Conservation (phyloP, 1,140 invertebrate species). For the Anagrus nilaparvatae region DNA sequence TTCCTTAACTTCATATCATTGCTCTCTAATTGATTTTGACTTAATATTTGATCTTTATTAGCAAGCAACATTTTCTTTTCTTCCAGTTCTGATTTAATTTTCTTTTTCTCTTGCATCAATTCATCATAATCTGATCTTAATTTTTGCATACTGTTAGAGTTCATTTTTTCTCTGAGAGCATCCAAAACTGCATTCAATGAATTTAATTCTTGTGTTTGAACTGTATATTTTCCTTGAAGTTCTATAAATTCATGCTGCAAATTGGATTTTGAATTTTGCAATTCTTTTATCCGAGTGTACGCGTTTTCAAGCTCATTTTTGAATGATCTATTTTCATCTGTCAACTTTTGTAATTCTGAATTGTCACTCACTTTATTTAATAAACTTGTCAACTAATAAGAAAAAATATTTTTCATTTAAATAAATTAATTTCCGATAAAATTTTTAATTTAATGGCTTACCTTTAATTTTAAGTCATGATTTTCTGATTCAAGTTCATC, state of each 20-base stretch:
- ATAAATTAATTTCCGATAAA: neutral
- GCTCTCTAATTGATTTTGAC: conserved; percentile 8
- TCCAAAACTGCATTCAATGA: conserved; percentile 16
- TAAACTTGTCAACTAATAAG: conserved; percentile 26
- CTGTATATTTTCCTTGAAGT: conserved; percentile 17
- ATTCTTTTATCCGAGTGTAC: conserved; percentile 29
- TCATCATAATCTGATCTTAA: conserved; percentile 18
- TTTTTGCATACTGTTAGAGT: conserved; percentile 7
- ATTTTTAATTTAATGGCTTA: conserved; percentile 8
- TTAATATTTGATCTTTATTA: conserved; percentile 17
- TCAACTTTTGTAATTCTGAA: conserved; percentile 16
- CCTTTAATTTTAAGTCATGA: conserved; percentile 19
- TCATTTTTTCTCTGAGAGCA: conserved; percentile 16
- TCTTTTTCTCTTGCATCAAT: conserved; percentile 26
- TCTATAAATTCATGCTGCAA: conserved; percentile 22
- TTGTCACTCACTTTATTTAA: conserved; percentile 13
- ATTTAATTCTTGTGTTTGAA: conserved; percentile 21
- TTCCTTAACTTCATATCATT: conserved; percentile 9
- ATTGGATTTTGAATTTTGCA: conserved; percentile 26
- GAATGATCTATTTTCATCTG: conserved; percentile 27
- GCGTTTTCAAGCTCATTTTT: conserved; percentile 33
- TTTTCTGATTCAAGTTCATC: conserved; percentile 21
- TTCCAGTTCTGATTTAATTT: conserved; percentile 22
- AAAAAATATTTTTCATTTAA: neutral
- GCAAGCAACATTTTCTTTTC: conserved; percentile 19